These are phyloP conservation scores for Anaspis maculata DNA, from an alignment of 2,888 invertebrate genomes.

Conservation along the genomic window DNA sequence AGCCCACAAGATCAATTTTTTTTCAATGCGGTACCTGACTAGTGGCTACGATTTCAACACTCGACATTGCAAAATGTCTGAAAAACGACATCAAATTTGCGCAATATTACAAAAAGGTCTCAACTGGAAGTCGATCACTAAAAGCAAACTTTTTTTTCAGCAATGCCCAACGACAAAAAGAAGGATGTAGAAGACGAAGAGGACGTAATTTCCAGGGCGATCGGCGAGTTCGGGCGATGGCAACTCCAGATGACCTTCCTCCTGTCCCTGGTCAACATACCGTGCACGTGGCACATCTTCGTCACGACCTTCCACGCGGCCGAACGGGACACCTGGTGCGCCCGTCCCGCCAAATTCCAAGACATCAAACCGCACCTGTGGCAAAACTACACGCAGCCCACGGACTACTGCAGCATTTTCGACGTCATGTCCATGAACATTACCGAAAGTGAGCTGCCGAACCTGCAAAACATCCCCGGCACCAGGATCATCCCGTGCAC, in stretches of 20 bases:
- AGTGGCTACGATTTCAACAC: too few relatives aligned
- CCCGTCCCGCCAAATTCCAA: slow-evolving; percentile 49
- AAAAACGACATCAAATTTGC: too few relatives aligned
- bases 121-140: too few relatives aligned
- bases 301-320: slow-evolving; percentile 64
- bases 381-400: slow-evolving; percentile 60
- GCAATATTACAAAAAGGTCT: too few relatives aligned
- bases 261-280: slow-evolving; percentile 67
- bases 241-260: slow-evolving; percentile 66
- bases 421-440: slow-evolving; percentile 41
- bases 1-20: too few relatives aligned
- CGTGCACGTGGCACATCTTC: slow-evolving; percentile 75
- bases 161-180: slow-evolving; percentile 20
- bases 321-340: slow-evolving; percentile 62
- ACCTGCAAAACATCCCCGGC: slow-evolving; percentile 10
- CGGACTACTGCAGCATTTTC: slow-evolving; percentile 49
- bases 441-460: slow-evolving; percentile 27
- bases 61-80: too few relatives aligned
- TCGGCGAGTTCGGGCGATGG: slow-evolving; percentile 72
- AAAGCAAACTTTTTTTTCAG: too few relatives aligned
- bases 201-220: slow-evolving; percentile 58
- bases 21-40: too few relatives aligned
- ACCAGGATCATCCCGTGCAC: slow-evolving; percentile 26
- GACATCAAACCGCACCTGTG: slow-evolving; percentile 49
- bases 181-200: slow-evolving; percentile 38